Base-by-base conservation (phyloP, 1,140 invertebrate genomes). In the Mactra quadrangularis region DNA sequence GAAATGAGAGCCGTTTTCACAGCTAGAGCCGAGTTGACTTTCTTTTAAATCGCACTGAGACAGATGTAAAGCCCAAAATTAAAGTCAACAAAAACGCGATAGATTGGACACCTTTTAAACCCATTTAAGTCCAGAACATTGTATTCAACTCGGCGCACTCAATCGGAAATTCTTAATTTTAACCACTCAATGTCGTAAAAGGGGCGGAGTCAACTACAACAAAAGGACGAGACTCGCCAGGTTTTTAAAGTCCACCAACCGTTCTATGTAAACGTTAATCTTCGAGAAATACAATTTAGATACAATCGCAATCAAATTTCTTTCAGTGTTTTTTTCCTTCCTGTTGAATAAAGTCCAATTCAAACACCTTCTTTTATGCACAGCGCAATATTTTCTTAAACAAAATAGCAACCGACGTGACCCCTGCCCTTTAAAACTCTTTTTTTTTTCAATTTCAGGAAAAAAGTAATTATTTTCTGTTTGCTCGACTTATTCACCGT, bases 141-240 rank as follows among this genome's bases (percentile, higher is more conserved):
- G 47, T 35, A 41, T 57, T 38, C 38, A 41, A 15, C 29, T n/a
- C 31, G 52, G 53, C 29, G 53, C 31, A 57, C 52, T 55, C 52
- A 22, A 72, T 72, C 55, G 70, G n/a, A 72, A 72, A 72, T 55
- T 57, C 29, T 72, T 35, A 57, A 72, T 72, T n/a, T 72, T 55
- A 72, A 72, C 47, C 41, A 11, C 31, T 55, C 70, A 31, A 35
- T 55, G 53, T 72, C 64, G 50, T 22, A 31, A 38, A 55, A 72
- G 33, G 70, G 70, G 70, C 70, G 70, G 50, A 57, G 70, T 31
- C 22, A n/a, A 13, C 29, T 17, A 38, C 27, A 38, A 55, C 53
- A 72, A 55, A 35, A 72, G 70, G 33, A 38, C 15, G 35, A 38
- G 31, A 52, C 31, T 29, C 15, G 45, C 31, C n/a, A n/a, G 11